A percentile compares a stretch with the other conserved stretches of the same genome.
phyloP scores from a whole-genome alignment of 2,113 vertebrate genomes.

The Sinosuthora webbiana region DNA sequence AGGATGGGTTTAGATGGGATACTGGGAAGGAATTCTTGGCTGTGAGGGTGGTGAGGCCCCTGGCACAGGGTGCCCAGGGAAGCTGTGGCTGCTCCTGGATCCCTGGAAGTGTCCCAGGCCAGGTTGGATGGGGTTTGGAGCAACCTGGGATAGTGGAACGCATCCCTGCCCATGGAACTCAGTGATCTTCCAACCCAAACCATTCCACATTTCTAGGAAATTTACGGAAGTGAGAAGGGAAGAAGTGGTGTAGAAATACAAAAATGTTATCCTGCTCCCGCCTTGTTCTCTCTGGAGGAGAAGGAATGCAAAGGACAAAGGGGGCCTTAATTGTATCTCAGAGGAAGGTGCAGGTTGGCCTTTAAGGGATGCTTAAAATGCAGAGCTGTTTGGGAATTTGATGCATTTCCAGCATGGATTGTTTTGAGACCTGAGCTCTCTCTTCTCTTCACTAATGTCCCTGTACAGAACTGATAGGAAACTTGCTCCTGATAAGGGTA shows the following conservation, averaged over 20 bases:
- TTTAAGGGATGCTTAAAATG: background rate
- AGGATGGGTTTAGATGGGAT: background rate
- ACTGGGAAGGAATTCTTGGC: accelerated
- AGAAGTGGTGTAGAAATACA: background rate
- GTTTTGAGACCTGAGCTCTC: background rate
- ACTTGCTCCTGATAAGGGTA: background rate
- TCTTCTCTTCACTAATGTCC: background rate
- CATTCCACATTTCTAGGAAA: too few relatives aligned
- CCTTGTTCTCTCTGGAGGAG: background rate
- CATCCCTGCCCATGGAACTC: background rate
- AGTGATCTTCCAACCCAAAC: background rate
- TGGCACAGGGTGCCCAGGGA: accelerated
- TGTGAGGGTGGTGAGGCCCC: accelerated
- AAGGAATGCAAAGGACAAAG: background rate
- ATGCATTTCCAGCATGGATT: background rate
- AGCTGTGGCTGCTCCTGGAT: background rate
- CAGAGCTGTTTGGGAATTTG: background rate
- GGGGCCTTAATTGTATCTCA: background rate
- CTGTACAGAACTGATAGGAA: background rate
- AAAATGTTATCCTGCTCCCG: accelerated
- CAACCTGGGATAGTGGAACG: background rate
- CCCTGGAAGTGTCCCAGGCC: background rate
- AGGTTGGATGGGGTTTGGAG: accelerated
- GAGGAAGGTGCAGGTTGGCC: background rate
- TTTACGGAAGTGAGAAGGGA: background rate